Conservation (phyloP, 2,797 vertebrate species). For the Uromys caudimaculatus region DNA sequence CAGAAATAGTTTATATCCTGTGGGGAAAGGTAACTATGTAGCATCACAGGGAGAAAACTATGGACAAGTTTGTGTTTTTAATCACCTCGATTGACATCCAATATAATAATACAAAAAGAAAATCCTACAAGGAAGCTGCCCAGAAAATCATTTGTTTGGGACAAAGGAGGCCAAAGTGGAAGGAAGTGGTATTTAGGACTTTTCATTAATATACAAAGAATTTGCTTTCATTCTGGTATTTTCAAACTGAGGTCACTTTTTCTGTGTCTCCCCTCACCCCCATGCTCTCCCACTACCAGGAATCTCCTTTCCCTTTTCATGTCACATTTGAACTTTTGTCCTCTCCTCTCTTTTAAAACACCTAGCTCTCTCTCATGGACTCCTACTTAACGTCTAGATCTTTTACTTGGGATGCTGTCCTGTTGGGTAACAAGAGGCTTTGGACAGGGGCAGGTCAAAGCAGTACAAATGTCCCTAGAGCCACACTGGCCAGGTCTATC, state of each 20-base stretch:
- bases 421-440: background rate
- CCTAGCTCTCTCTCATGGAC: background rate
- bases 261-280: background rate
- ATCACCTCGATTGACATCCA: background rate
- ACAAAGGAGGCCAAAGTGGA: background rate
- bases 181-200: background rate
- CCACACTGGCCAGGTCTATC: background rate
- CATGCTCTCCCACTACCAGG: background rate
- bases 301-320: background rate
- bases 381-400: background rate
- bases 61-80: background rate
- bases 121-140: background rate
- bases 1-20: background rate
- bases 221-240: background rate
- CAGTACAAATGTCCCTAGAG: background rate
- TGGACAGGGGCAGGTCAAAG: background rate
- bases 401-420: background rate
- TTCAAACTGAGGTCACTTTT: background rate
- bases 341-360: background rate
- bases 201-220: background rate
- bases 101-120: background rate
- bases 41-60: background rate
- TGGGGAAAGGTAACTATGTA: background rate
- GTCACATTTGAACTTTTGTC: background rate
- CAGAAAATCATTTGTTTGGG: slow-evolving; percentile 40